Evolutionary conservation across 2,888 invertebrate species (phyloP).

Genomic region (Polymixis flavicincta): DNA sequence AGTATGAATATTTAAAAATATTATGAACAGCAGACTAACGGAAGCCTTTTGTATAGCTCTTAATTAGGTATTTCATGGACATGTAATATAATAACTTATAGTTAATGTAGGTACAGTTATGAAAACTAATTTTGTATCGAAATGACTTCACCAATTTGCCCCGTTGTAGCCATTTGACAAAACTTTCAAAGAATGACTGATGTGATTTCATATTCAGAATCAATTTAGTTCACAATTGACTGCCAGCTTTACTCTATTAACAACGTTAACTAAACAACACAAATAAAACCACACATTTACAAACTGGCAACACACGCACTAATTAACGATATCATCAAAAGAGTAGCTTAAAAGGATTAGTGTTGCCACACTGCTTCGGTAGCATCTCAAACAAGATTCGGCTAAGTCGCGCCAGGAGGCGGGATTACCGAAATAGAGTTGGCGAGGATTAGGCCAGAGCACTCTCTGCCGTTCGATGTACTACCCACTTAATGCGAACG

Average conservation of each 20-base stretch:
- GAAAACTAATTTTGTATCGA: background rate
- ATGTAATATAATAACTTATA: background rate
- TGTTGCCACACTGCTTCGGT: constrained; percentile 69
- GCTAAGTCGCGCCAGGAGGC: constrained; percentile 76
- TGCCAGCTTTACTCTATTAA: no score
- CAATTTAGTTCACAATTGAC: no score
- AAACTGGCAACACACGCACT: constrained; percentile 66
- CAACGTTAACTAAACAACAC: background rate
- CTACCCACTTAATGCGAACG: constrained; percentile 41
- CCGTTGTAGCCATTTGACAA: no score
- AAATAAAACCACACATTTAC: constrained; percentile 45
- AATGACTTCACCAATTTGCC: no score
- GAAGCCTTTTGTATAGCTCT: background rate
- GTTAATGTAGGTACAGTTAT: background rate
- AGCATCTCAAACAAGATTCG: constrained; percentile 76
- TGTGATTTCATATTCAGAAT: no score
- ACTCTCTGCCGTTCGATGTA: constrained; percentile 58
- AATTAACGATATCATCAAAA: constrained; percentile 78
- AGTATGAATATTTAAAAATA: constrained; percentile 6
- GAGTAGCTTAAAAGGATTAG: constrained; percentile 79
- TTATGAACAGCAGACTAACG: background rate
- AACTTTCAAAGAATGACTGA: no score
- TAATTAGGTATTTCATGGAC: background rate
- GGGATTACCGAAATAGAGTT: constrained; percentile 81
- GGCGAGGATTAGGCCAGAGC: constrained; percentile 76